Evolutionary conservation across 30 jellyfish, hydroid and myxozoan genomes (phyloP), one percentile per base, ranked within the genome.

Genomic region (Sanderia malayensis): DNA sequence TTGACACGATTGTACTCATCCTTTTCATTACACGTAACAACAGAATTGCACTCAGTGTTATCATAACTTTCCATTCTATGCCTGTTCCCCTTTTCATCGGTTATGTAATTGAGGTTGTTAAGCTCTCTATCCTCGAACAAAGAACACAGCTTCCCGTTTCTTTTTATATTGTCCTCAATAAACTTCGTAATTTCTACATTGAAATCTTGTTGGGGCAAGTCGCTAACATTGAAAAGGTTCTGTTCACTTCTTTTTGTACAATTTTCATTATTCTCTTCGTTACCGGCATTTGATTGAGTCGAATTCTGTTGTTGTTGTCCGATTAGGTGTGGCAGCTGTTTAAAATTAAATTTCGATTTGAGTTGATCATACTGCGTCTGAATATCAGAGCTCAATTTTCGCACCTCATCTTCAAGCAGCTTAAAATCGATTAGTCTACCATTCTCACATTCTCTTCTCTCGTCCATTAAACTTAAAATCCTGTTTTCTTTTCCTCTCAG

Each of bases 401-500:
- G 11, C 15, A 15, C 55, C 15, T 8, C 55, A n/a, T n/a, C n/a
- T n/a, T n/a, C n/a, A n/a, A n/a, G n/a, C n/a, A n/a, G n/a, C 11
- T 41, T 15, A 41, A 41, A 41, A 41, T 41, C 55, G 15, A 41
- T n/a, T n/a, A 37, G 10, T 37, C 13, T 37, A 37, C 13, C 52
- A 37, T 13, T 37, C 13, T 37, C 52, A 4, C 6, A 37, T 37
- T 6, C 64, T 4, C 29, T 41, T 28, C 37, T 33, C 31, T 66
- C 64, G 17, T 10, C 76, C 22, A 15, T 41, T 23, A 32, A 30
- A 9, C 15, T 25, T 19, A 24, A 49, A 22, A 62, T 25, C 45
- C 25, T 70, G 19, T 34, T 4, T 0, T 59, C 62, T 31, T 30
- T 73, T 17, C 22, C 71, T n/a, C 21, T 30, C 60, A 74, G 29